Evolutionary conservation across 2,888 invertebrate species (phyloP), one percentile per base, ranked within the genome.

Genomic region (Steinernema hermaphroditum): DNA sequence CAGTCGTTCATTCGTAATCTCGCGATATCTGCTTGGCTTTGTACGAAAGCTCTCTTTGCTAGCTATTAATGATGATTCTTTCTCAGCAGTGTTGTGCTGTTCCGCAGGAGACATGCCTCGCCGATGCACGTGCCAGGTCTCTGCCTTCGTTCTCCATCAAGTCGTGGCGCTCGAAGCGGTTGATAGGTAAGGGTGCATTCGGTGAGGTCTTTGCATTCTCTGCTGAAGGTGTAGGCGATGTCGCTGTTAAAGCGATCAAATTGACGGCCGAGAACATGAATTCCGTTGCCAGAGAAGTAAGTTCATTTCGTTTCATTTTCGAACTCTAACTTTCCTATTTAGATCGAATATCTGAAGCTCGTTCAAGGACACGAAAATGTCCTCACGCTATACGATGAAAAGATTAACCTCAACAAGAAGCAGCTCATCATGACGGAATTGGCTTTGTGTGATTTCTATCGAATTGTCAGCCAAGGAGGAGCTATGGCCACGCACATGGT

Each of bases 191-290:
- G 54, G 54, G 54, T 27, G 22, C 54, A 27, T 54, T 54, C 19
- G 54, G 54, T 54, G 54, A 54, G 27, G 54, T 54, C 27, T 54
- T 54, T 54, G 22, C 54, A 54, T 27, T 54, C 54, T 54, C 54
- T 54, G 22, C 54, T 54, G 27, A 54, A 54, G 54, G 54, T 54
- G 6, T 27, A 12, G 22, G 27, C 54, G 54, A 22, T 12, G 27
- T 54, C 24, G 54, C 54, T 22, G 54, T 54, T 2, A 54, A 54
- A 22, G 54, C 27, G 2, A 12, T 54, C 27, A 54, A 54, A 54
- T 54, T 54, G 54, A 54, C 54, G 54, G 54, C 9, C 19, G 54
- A 22, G 6, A 54, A 54, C 16, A 24, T 12, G 22, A 22, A 4
- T 6, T 24, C 27, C 12, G 54, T 27, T 24, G 24, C 27, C 27